Evolutionary conservation across 2,888 invertebrate genomes (phyloP), one percentile per base, ranked within the genome.

Genomic region (Scotopteryx bipunctaria): DNA sequence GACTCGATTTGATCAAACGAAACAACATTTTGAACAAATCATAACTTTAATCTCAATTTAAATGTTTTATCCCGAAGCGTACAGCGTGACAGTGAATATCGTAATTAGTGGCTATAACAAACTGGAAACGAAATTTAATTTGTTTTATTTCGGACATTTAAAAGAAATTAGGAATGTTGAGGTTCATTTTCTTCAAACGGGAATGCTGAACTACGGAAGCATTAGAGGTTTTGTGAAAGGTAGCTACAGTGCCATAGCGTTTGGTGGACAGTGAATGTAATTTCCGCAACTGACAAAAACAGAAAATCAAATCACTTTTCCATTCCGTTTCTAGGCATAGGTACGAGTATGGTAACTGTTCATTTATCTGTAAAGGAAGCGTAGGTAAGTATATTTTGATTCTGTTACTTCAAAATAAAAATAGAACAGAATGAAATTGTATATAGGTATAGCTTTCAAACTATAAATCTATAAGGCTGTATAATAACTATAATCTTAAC

Each of bases 71-170:
- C 56, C 41, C 43, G 38, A 51, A 43, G 52, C 55, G 42, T 52
- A 42, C 47, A 47, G 51, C 33, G 47, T 50, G 55, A 53, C 55
- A 57, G 50, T 57, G 52, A 61, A 61, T 59, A 55, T 53, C 55
- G 43, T 48, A 59, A 61, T 59, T 61, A 59, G 40, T 55, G 37
- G 42, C 51, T 52, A 41, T 46, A 45, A 45, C 48, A 57, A 57
- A 55, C 56, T 48, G 42, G 37, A 50, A 46, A 46, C 21, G 16
- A 43, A 50, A 53, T 56, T 49, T 41, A 37, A 41, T 43, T 43
- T 40, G 31, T 42, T 51, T 48, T 48, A 42, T 41, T 57, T 46
- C 27, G 11, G 45, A 41, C 42, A 44, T 51, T 55, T 38, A 25
- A 45, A 46, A 52, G 13, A 45, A 45, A 57, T 54, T 40, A 49